These are phyloP conservation scores for Himalopsyche tibetana DNA, from an alignment of 2,888 invertebrate species.

Conservation along the genomic window DNA sequence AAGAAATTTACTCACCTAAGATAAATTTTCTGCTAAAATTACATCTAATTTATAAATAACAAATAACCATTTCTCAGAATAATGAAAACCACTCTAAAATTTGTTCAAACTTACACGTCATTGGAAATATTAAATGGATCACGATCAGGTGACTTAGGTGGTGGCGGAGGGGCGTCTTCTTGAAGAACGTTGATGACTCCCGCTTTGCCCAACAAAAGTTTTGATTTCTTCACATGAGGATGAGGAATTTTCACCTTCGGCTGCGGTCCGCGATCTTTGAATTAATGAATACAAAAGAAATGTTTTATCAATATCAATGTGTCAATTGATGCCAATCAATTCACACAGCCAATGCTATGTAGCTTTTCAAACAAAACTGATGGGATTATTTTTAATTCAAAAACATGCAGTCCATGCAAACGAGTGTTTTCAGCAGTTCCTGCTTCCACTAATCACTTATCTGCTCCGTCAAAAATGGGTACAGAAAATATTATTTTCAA, in stretches of 20 bases:
- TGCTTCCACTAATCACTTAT: too few species aligned
- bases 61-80: too few species aligned
- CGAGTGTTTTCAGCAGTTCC: too few species aligned
- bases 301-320: constrained; percentile 55
- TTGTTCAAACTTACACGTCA: constrained; percentile 85
- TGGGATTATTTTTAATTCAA: too few species aligned
- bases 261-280: constrained; percentile 83
- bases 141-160: constrained; percentile 91
- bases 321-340: background rate
- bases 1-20: too few species aligned
- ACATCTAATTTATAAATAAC: too few species aligned
- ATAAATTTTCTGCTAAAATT: too few species aligned
- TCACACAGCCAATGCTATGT: background rate
- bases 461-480: too few species aligned
- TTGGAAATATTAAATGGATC: constrained; percentile 99
- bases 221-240: constrained; percentile 95
- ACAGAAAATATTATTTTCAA: too few species aligned
- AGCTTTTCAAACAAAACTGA: background rate
- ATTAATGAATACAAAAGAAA: constrained; percentile 66
- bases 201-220: constrained; percentile 94
- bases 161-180: constrained; percentile 93
- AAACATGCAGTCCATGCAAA: too few species aligned
- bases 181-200: constrained; percentile 97
- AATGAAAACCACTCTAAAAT: background rate
- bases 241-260: constrained; percentile 95